These are phyloP conservation scores for Panopea generosa DNA, from an alignment of 2,888 invertebrate genomes.

Conservation along the genomic window DNA sequence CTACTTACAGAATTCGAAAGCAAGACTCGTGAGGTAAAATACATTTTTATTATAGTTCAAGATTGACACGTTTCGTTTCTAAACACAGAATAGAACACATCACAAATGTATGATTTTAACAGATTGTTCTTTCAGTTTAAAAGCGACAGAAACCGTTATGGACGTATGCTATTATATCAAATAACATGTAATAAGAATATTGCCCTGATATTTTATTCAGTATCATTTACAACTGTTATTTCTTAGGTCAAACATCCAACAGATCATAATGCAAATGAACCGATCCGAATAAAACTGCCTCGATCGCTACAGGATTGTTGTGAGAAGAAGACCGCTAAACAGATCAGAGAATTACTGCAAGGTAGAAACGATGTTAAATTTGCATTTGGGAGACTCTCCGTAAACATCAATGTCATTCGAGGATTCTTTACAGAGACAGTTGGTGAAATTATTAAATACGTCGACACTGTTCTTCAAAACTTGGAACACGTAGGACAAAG, in stretches of 20 bases:
- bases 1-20: too few relatives aligned
- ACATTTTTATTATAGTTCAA: too few relatives aligned
- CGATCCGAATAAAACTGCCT: slow-evolving; percentile 16
- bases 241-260: background rate
- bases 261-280: background rate
- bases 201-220: too few relatives aligned
- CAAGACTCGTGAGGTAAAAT: slow-evolving; percentile 4
- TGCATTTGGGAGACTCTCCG: slow-evolving; percentile 11
- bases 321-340: slow-evolving; percentile 17
- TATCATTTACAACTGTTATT: too few relatives aligned
- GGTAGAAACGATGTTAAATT: slow-evolving; percentile 13
- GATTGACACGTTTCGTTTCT: too few relatives aligned
- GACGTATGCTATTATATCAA: too few relatives aligned
- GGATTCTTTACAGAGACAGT: slow-evolving; percentile 31
- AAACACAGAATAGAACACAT: too few relatives aligned
- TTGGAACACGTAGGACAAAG: too few relatives aligned
- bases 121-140: too few relatives aligned
- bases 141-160: too few relatives aligned
- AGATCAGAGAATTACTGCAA: slow-evolving; percentile 12
- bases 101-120: too few relatives aligned
- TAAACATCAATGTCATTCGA: slow-evolving; percentile 9
- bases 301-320: slow-evolving; percentile 16
- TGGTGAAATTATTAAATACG: slow-evolving; percentile 22
- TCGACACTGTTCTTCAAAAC: slow-evolving; percentile 4
- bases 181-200: too few relatives aligned